Base-by-base conservation (phyloP, 1,140 invertebrate genomes). In the Calliopsis andreniformis region DNA sequence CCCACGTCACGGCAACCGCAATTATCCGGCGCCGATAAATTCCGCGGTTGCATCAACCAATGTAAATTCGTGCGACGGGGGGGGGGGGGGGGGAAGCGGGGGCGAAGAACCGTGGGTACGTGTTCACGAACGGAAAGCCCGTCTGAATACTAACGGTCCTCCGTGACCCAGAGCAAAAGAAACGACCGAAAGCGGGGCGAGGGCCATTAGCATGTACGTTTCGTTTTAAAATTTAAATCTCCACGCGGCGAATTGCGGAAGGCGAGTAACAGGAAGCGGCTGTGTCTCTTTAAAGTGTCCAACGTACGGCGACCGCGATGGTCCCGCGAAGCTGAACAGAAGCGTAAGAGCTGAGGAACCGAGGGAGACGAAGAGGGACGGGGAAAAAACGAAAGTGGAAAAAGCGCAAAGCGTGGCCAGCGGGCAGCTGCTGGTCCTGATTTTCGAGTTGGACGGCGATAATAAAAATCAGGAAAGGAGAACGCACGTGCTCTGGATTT, bases 261-360 rank as follows among this genome's bases (percentile, higher is more conserved):
- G 80, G 43, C n/a, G n/a, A 70, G 76, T 43, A 78, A 72, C 68
- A 56, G 75, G 75, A 78, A 83, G 80, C 58, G 10, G 14, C 4
- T 10, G 82, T 80, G 81, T 83, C 86, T 79, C 81, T 87, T 89
- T 87, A 86, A 90, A 90, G 82, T 58, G 55, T 61, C 49, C 80
- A 75, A 75, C 71, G 72, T 64, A 68, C 55, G 10, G 3, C 18
- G 32, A 35, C n/a, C n/a, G n/a, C n/a, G n/a, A n/a, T n/a, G 66
- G n/a, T 51, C 16, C 18, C 25, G 20, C 10, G 35, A 10, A 10
- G 10, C 28, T 51, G 51, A 7, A 42, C 18, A 59, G n/a, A 35
- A 32, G 62, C 39, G 58, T 51, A 59, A 28, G 49, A 39, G 10
- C 8, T 42, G n/a, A n/a, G 30, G 63, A 63, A 23, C 43, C 14